Evolutionary conservation across 2,888 invertebrate species (phyloP).

Genomic region (Smittia aterrima): DNA sequence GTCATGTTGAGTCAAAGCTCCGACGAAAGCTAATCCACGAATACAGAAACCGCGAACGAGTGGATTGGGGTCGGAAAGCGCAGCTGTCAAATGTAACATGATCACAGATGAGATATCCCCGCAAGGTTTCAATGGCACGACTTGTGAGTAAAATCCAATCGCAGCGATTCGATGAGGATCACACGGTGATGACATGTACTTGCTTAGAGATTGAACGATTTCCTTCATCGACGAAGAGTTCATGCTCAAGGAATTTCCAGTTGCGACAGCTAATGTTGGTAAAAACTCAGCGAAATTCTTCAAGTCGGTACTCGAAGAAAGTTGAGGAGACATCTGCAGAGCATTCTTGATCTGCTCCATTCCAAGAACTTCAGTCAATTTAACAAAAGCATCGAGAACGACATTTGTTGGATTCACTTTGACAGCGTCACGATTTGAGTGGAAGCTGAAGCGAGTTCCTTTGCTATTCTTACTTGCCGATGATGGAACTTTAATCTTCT

Average conservation of each 20-base stretch:
- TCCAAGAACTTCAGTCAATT: conserved; percentile 63
- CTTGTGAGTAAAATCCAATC: conserved; percentile 64
- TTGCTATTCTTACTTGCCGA: conserved; percentile 46
- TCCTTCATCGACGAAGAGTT: conserved; percentile 60
- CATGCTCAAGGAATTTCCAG: conserved; percentile 60
- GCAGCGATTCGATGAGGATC: conserved; percentile 75
- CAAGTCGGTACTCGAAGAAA: conserved; percentile 59
- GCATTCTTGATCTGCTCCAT: conserved; percentile 61
- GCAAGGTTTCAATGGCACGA: conserved; percentile 52
- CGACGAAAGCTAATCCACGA: conserved; percentile 53
- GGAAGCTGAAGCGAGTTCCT: conserved; percentile 62
- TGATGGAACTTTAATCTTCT: conserved; percentile 37
- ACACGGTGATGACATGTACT: conserved; percentile 60
- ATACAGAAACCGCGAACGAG: conserved; percentile 53
- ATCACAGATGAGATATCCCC: conserved; percentile 51
- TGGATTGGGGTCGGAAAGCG: conserved; percentile 53
- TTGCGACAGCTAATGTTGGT: conserved; percentile 58
- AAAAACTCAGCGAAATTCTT: conserved; percentile 59
- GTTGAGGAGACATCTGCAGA: conserved; percentile 57
- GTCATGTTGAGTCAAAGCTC: conserved; percentile 57
- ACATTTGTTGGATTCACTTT: conserved; percentile 64
- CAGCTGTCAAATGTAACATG: conserved; percentile 51
- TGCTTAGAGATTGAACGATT: conserved; percentile 61
- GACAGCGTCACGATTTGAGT: conserved; percentile 66
- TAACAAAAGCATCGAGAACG: conserved; percentile 63